Evolutionary conservation across 2,888 invertebrate genomes (phyloP).

Genomic region (Trisateles emortualis): DNA sequence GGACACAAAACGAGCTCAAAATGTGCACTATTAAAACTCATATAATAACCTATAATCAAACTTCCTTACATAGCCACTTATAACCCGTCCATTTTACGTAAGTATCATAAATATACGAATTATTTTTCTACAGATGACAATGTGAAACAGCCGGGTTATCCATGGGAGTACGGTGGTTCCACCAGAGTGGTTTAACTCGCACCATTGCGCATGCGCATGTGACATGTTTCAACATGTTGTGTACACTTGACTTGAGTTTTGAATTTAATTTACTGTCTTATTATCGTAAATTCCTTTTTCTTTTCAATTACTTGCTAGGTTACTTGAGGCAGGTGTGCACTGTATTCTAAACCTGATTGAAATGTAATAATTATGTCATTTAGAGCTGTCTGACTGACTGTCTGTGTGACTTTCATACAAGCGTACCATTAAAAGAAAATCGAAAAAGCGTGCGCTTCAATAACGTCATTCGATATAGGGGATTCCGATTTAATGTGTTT

Average conservation of each 20-base stretch:
- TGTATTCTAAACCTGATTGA: too few relatives aligned
- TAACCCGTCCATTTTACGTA: slow-evolving; percentile 9
- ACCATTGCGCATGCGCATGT: slow-evolving; percentile 64
- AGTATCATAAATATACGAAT: background rate
- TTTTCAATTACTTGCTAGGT: background rate
- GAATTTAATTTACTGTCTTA: slow-evolving; percentile 39
- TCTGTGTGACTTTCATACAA: too few relatives aligned
- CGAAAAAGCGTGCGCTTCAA: too few relatives aligned
- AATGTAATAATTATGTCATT: too few relatives aligned
- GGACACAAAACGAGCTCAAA: background rate
- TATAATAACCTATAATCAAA: background rate
- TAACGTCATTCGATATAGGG: too few relatives aligned
- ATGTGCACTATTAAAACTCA: background rate
- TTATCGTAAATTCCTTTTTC: slow-evolving; percentile 4
- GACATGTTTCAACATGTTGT: slow-evolving; percentile 60
- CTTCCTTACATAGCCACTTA: slow-evolving; percentile 4
- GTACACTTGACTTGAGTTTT: slow-evolving; percentile 58
- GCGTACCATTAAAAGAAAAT: too few relatives aligned
- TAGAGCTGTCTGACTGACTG: too few relatives aligned
- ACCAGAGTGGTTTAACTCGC: slow-evolving; percentile 61
- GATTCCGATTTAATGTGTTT: too few relatives aligned
- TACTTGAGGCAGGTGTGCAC: background rate
- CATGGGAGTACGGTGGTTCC: slow-evolving; percentile 56
- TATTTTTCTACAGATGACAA: slow-evolving; percentile 4
- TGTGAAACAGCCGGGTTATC: slow-evolving; percentile 45